A percentile compares a stretch with the other conserved stretches of the same genome.
Conservation (phyloP, 2,797 vertebrate species). For the Valencia hispanica region DNA sequence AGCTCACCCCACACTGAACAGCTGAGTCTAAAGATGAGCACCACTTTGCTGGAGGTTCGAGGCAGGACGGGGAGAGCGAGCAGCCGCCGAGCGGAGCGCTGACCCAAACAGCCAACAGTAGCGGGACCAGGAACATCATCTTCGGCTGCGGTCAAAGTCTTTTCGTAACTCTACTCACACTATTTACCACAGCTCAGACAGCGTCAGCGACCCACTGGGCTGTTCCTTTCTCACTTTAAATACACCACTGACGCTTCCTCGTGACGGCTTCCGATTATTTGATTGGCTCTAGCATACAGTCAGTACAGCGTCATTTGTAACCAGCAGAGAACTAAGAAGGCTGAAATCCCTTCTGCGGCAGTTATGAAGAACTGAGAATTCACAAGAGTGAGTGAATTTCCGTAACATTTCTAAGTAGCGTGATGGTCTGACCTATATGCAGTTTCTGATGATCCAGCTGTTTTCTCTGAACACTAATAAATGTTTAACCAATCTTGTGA, state of each 20-base stretch:
- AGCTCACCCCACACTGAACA: constrained; percentile 77
- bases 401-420: neutral
- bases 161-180: too few species aligned
- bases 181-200: too few species aligned
- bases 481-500: neutral
- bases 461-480: neutral
- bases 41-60: constrained; percentile 72
- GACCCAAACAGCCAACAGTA: constrained; percentile 40
- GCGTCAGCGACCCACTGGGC: neutral
- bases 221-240: constrained; percentile 37
- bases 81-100: neutral
- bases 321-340: neutral
- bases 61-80: constrained; percentile 44
- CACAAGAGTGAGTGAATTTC: neutral
- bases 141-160: neutral
- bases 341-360: neutral
- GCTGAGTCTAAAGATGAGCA: constrained; percentile 77
- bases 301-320: constrained; percentile 50
- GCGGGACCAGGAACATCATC: constrained; percentile 60
- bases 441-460: neutral
- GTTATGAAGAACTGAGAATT: neutral
- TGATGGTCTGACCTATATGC: neutral
- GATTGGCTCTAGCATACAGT: constrained; percentile 64
- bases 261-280: constrained; percentile 2
- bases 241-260: constrained; percentile 6